These are phyloP conservation scores for Physocephala rufipes DNA, from an alignment of 2,888 invertebrate genomes.

Conservation along the genomic window DNA sequence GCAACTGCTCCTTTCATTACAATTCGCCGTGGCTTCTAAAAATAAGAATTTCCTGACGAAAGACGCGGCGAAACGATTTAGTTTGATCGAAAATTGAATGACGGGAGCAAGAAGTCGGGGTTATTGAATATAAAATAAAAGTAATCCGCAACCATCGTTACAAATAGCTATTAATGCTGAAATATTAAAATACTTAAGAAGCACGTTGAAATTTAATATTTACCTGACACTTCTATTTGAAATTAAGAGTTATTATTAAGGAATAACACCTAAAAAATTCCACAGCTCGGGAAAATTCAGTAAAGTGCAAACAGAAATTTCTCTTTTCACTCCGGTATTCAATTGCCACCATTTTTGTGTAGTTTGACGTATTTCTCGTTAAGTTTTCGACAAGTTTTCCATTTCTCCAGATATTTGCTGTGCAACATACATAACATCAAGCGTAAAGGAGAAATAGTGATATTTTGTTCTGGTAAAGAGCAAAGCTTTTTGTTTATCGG, in stretches of 20 bases:
- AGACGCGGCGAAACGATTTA: not conserved
- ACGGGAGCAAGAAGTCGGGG: not conserved
- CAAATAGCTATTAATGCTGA: not conserved
- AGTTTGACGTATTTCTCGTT: slow-evolving; percentile 17
- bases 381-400: too few species aligned
- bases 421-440: slow-evolving; percentile 5
- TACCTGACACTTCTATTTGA: slow-evolving; percentile 10
- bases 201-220: not conserved
- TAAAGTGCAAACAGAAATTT: not conserved
- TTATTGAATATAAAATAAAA: slow-evolving; percentile 19
- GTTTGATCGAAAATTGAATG: slow-evolving; percentile 14
- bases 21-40: slow-evolving; percentile 14
- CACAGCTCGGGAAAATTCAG: not conserved
- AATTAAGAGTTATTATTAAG: not conserved
- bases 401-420: not conserved
- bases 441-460: slow-evolving; percentile 10
- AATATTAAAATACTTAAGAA: not conserved
- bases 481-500: slow-evolving; percentile 5
- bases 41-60: not conserved
- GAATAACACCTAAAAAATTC: slow-evolving; percentile 6
- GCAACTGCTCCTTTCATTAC: slow-evolving; percentile 1
- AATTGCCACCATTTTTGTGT: slow-evolving; percentile 27
- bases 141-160: slow-evolving; percentile 15
- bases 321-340: not conserved
- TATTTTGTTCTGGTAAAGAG: not conserved